These are phyloP conservation scores for Varanus komodoensis DNA, from an alignment of 2,113 vertebrate species.

Conservation along the genomic window DNA sequence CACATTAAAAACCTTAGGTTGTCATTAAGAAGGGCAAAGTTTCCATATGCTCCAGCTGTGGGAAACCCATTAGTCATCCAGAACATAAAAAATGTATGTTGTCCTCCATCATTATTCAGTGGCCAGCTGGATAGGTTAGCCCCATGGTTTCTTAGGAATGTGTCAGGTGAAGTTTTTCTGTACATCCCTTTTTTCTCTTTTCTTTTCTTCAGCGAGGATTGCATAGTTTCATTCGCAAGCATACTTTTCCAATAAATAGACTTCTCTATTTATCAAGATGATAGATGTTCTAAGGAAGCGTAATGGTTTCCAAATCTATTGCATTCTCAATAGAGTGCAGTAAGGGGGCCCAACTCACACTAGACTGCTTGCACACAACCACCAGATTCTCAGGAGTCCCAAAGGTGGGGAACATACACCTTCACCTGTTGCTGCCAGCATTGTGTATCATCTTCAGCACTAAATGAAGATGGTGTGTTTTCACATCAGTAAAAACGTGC, in stretches of 20 bases:
- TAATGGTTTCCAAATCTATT: not conserved
- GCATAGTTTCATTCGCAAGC: not conserved
- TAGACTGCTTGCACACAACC: not conserved
- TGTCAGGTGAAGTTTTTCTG: not conserved
- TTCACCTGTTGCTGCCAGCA: not conserved
- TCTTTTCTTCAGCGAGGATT: not conserved
- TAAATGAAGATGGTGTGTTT: not conserved
- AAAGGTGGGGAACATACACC: not conserved
- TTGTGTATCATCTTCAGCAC: not conserved
- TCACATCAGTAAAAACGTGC: not conserved
- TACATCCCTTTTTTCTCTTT: not conserved
- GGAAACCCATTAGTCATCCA: not conserved
- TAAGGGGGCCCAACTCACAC: not conserved
- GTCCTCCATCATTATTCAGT: not conserved
- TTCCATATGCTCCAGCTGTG: not conserved
- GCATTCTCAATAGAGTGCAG: not conserved
- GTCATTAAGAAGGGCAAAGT: not conserved
- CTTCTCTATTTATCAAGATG: not conserved
- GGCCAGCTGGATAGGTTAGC: slow-evolving; percentile 11
- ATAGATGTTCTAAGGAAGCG: not conserved
- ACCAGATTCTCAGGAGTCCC: not conserved
- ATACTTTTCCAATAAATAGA: not conserved
- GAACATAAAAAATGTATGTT: slow-evolving; percentile 2
- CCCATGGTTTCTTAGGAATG: not conserved
- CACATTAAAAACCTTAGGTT: not conserved